Base-by-base conservation (phyloP, 2,113 vertebrate genomes). In the Odocoileus virginianus region DNA sequence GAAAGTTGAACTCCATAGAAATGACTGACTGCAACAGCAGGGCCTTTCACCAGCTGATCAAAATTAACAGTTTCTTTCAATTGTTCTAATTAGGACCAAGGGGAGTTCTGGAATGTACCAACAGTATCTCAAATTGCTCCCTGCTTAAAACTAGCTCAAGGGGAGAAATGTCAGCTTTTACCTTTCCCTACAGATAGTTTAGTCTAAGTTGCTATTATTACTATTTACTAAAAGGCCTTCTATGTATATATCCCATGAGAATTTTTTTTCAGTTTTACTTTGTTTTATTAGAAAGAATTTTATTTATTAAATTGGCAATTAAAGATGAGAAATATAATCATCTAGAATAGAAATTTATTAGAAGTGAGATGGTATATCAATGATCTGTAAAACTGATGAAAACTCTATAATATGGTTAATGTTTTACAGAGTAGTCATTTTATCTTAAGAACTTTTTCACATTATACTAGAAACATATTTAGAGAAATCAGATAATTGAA, bases 21-120 rank as follows among this genome's bases (percentile, higher is more conserved):
- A 94, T 98, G 97, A 98, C 95, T 98, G 98, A 98, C 92, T 95
- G 78, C 97, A 98, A 96, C 98, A 99, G 97, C 97, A 60, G 94
- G 71, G 47, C 79, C 94, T 98, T 98, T 98, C 97, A 97, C 92
- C 97, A 98, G 96, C 95, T 98, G 98, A 99, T 97, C 97, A 98
- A 99, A 99, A 99, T 99, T 98, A 99, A 98, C 97, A 95, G 96
- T 99, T 99, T 98, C 98, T 99, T 98, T 99, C 98, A 98, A 81
- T 99, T 98, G 91, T 98, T 98, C 98, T 98, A 99, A 99, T 98
- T 99, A 98, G 98, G 97, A 98, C 98, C 98, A 98, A 97, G 40
- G 99, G 98, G 99, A 99, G 79, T 99, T 99, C 97, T 98, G 98
- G 98, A 99, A 99, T 98, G 98, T 94, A 97, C 87, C 74, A 98